Evolutionary conservation across 2,113 vertebrate species (phyloP).

Genomic region (Cavia aperea): DNA sequence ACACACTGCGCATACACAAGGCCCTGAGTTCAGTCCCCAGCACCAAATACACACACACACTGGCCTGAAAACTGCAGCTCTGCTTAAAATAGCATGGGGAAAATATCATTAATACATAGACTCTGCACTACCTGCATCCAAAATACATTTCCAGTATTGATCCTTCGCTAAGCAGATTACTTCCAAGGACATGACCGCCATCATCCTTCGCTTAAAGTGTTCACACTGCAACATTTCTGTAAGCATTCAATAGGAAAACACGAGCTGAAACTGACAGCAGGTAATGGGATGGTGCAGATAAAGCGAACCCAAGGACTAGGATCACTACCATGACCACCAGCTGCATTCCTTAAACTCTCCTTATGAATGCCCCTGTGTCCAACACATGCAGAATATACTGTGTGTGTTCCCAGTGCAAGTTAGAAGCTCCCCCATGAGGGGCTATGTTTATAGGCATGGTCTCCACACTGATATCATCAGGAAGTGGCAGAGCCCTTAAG

Average conservation of each 20-base stretch:
- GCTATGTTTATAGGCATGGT: not conserved
- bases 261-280: not conserved
- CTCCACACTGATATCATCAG: not conserved
- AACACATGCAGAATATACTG: not conserved
- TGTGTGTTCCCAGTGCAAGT: not conserved
- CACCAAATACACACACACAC: not conserved
- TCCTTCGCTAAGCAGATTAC: slow-evolving; percentile 76
- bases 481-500: not conserved
- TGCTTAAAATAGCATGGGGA: not conserved
- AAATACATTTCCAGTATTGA: slow-evolving; percentile 75
- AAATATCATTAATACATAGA: slow-evolving; percentile 5
- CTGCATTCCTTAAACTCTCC: not conserved
- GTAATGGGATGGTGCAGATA: not conserved
- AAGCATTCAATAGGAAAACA: slow-evolving; percentile 38
- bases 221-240: slow-evolving; percentile 78
- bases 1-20: not conserved
- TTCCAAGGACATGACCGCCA: slow-evolving; percentile 78
- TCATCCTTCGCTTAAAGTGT: slow-evolving; percentile 70
- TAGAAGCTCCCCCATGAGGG: not conserved
- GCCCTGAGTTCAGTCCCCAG: not conserved
- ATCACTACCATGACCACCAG: not conserved
- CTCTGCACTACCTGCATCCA: slow-evolving; percentile 75
- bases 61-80: not conserved
- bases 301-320: not conserved
- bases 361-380: not conserved